Conservation (phyloP, 2,113 vertebrate genomes). For the Heloderma charlesbogerti region DNA sequence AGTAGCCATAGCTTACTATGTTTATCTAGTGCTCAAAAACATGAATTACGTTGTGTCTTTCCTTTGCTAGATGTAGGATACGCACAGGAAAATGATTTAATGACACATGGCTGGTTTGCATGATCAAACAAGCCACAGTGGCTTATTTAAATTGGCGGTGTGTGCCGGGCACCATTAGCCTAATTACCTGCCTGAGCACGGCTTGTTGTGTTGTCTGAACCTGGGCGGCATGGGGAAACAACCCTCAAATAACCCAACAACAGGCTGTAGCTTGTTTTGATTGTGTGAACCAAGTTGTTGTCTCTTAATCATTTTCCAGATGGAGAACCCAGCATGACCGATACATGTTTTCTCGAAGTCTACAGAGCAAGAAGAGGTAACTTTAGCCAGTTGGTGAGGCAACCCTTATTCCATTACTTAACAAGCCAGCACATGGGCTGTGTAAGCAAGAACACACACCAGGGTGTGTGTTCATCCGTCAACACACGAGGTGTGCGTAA, state of each 20-base stretch:
- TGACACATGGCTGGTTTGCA: background rate
- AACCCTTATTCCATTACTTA: slow-evolving; percentile 69
- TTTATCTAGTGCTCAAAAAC: background rate
- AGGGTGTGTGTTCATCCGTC: slow-evolving; percentile 69
- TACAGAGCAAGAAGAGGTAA: background rate
- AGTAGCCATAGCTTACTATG: background rate
- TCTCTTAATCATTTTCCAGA: background rate
- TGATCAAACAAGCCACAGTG: too few relatives aligned
- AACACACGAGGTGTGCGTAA: slow-evolving; percentile 61
- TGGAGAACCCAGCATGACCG: slow-evolving; percentile 40
- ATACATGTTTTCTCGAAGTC: slow-evolving; percentile 59
- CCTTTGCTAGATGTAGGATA: background rate
- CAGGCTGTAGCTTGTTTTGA: too few relatives aligned
- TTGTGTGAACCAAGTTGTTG: too few relatives aligned
- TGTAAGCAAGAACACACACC: slow-evolving; percentile 64
- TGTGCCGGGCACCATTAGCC: too few relatives aligned
- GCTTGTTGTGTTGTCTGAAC: too few relatives aligned
- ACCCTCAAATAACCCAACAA: too few relatives aligned
- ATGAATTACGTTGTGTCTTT: background rate
- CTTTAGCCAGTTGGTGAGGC: slow-evolving; percentile 36
- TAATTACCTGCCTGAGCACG: too few relatives aligned
- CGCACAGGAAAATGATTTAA: background rate
- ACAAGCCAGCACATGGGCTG: slow-evolving; percentile 60
- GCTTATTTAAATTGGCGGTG: too few relatives aligned
- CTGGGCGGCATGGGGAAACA: too few relatives aligned